Conservation (phyloP, 2,797 vertebrate genomes). For the Rousettus madagascariensis region DNA sequence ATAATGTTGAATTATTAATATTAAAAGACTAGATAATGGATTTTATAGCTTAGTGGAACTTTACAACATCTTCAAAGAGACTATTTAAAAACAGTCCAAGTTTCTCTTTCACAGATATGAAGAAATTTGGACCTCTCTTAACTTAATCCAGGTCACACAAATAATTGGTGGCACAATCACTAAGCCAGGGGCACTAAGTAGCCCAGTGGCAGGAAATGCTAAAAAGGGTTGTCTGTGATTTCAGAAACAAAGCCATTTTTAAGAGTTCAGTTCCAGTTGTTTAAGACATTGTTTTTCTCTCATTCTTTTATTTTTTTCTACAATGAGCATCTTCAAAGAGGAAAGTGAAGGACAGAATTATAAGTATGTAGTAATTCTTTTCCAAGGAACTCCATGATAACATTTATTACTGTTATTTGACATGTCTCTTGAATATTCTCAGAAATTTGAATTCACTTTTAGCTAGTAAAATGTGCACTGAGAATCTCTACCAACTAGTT, state of each 20-base stretch:
- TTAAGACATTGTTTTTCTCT: not conserved
- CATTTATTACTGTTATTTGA: not conserved
- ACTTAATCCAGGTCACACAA: not conserved
- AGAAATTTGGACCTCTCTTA: not conserved
- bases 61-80: not conserved
- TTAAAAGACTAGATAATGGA: not conserved
- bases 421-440: not conserved
- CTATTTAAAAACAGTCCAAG: not conserved
- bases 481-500: not conserved
- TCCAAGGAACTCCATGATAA: not conserved
- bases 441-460: not conserved
- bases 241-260: not conserved
- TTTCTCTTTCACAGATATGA: not conserved
- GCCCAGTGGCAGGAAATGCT: not conserved
- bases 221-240: not conserved
- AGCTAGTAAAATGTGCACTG: not conserved
- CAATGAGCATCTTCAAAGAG: not conserved
- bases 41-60: not conserved
- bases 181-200: not conserved
- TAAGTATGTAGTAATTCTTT: not conserved
- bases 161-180: not conserved
- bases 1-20: not conserved
- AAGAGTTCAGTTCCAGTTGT: not conserved
- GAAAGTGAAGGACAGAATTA: not conserved
- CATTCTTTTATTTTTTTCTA: not conserved